Base-by-base conservation (phyloP, 2,113 vertebrate species). In the Fregetta grallaria region DNA sequence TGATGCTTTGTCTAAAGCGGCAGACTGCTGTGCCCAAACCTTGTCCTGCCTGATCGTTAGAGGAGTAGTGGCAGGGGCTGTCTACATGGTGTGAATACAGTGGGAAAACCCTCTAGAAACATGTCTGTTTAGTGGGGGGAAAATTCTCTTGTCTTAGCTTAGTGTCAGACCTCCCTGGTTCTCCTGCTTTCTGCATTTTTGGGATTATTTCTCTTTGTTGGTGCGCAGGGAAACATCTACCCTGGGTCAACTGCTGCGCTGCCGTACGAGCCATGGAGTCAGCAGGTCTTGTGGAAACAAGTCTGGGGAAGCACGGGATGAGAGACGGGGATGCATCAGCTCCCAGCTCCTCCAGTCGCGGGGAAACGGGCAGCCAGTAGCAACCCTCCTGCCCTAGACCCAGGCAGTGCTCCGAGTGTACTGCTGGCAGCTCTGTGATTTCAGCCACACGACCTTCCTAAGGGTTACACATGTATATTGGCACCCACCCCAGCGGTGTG, bases 401-500 rank as follows among this genome's bases (percentile, higher is more conserved):
- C 2, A 0, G 22, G 25, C 38, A 27, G 10, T 16, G 34, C 30
- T 62, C 36, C 3, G 0, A 7, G 15, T 6, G 20, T 23, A 6
- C 32, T 5, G 6, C 22, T 6, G 22, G 36, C 18, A 50, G 25
- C 34, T 17, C 30, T 22, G 23, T 3, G 13, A 45, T 40, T 56
- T 44, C n/a, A 50, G 32, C n/a, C 2, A 3, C 34, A 16, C 2
- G 2, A 40, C 20, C 11, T n/a, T 27, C 18, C 14, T 4, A 1
- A 1, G 4, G 34, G 19, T 45, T 8, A 27, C 59, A 15, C 2
- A 0, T 9, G 3, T 4, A 3, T 11, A 6, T 5, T 7, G 13
- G 53, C 27, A 20, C 25, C 63, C 20, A 17, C 19, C 11, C 32
- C 11, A n/a, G 30, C 0, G 0, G 10, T 1, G 6, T 8, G 44